Conservation (phyloP, 2,888 invertebrate genomes). For the Argyresthia goedartella region DNA sequence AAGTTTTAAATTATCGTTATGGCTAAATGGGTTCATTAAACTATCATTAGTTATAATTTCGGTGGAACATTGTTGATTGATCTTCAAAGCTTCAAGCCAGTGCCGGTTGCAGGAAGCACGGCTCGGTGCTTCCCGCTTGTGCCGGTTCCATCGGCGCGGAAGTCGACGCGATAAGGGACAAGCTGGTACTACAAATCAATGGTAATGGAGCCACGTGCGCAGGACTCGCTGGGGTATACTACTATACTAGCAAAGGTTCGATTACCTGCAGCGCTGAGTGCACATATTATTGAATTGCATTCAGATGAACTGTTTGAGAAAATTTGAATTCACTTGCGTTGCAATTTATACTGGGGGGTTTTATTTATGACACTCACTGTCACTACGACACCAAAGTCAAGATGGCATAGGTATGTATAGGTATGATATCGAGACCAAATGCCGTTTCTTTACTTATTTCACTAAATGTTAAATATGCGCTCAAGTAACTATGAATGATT, state of each 20-base stretch:
- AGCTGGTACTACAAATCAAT: conserved; percentile 62
- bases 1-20: too few relatives aligned
- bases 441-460: too few relatives aligned
- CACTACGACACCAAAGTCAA: too few relatives aligned
- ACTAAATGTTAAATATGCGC: too few relatives aligned
- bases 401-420: too few relatives aligned
- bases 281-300: too few relatives aligned
- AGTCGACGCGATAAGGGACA: conserved; percentile 39
- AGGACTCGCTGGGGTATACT: not conserved
- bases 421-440: too few relatives aligned
- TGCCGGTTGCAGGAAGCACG: conserved; percentile 51
- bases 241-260: conserved; percentile 19
- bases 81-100: conserved; percentile 55
- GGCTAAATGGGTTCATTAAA: not conserved
- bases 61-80: not conserved
- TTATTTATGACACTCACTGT: too few relatives aligned
- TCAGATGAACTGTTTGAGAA: too few relatives aligned
- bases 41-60: not conserved
- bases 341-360: too few relatives aligned
- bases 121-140: conserved; percentile 38
- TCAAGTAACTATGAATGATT: too few relatives aligned
- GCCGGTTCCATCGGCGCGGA: conserved; percentile 41
- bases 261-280: conserved; percentile 24
- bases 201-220: conserved; percentile 56
- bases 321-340: too few relatives aligned